phyloP scores from a whole-genome alignment of 2,797 vertebrate species.

The Chloroceryle inda region DNA sequence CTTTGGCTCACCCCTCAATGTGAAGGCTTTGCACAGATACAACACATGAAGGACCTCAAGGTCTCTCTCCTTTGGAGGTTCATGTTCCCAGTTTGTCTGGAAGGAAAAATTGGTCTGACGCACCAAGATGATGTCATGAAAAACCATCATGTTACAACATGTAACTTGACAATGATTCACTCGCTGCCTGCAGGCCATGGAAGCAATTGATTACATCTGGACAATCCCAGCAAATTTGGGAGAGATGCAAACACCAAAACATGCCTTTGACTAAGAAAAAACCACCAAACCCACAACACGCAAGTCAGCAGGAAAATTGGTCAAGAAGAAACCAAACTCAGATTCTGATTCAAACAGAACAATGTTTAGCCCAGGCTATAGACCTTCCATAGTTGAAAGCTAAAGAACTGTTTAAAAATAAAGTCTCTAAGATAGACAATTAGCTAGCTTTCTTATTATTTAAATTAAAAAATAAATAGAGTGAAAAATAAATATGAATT shows the following conservation, averaged over 20 bases:
- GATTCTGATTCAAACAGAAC: neutral
- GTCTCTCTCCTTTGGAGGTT: neutral
- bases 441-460: neutral
- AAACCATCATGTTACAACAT: neutral
- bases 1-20: neutral
- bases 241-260: neutral
- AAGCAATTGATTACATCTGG: neutral
- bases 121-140: neutral
- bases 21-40: neutral
- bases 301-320: neutral
- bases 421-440: neutral
- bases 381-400: neutral
- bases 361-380: neutral
- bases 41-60: neutral
- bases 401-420: neutral
- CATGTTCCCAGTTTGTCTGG: neutral
- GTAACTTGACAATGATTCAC: neutral
- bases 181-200: neutral
- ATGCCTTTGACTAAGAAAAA: neutral
- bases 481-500: neutral
- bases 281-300: no score
- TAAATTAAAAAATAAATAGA: neutral
- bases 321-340: neutral
- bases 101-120: neutral
- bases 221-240: neutral